A percentile compares a stretch with the other conserved stretches of the same genome.
phyloP scores from a whole-genome alignment of 2,113 vertebrate species.

The Myotis lucifugus region DNA sequence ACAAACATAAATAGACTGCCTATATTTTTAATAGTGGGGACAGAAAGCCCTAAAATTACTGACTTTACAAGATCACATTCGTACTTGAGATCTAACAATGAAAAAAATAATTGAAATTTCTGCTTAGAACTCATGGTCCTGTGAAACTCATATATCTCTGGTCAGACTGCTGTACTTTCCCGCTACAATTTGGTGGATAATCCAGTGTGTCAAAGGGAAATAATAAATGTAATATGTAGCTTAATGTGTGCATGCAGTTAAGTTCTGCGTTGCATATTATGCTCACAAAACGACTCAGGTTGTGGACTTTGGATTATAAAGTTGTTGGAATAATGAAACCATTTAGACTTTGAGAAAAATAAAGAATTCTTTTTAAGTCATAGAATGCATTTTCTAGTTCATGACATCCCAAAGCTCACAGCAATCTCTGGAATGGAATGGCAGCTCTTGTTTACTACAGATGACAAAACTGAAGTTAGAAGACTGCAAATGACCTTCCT shows the following conservation, averaged over 20 bases:
- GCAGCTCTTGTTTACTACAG: background rate
- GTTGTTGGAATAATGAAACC: background rate
- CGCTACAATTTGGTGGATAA: background rate
- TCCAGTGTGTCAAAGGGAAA: background rate
- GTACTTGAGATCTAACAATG: background rate
- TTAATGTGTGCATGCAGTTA: background rate
- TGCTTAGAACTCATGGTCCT: background rate
- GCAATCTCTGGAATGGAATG: background rate
- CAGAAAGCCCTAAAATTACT: slow-evolving; percentile 35
- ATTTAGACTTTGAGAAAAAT: background rate
- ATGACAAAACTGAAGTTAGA: background rate
- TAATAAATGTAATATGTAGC: background rate
- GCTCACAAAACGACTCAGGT: background rate
- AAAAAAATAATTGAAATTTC: background rate
- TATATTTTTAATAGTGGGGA: slow-evolving; percentile 10
- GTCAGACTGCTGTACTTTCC: background rate
- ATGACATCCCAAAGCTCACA: background rate
- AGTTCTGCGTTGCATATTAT: background rate
- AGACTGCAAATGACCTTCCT: background rate
- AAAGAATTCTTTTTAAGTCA: background rate
- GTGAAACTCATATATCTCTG: background rate
- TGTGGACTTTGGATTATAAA: slow-evolving; percentile 7
- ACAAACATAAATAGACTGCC: background rate
- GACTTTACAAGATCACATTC: background rate
- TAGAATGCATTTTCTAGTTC: background rate